These are phyloP conservation scores for Cherax quadricarinatus DNA, from an alignment of 1,140 invertebrate genomes.

Conservation along the genomic window DNA sequence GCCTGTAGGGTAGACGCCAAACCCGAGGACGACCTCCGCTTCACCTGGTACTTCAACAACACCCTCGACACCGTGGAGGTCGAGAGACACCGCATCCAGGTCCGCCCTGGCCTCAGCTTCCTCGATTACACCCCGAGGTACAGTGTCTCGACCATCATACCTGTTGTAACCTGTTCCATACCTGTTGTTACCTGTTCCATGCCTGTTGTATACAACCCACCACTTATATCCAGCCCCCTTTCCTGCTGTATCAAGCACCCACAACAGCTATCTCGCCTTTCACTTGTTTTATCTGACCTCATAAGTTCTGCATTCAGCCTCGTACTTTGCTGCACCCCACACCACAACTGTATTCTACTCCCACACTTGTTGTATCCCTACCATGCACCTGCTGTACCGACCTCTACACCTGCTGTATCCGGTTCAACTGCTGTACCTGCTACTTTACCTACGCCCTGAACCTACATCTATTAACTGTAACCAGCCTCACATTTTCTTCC, in stretches of 20 bases:
- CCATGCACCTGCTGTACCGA: neutral
- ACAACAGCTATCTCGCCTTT: neutral
- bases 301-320: neutral
- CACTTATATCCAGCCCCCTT: neutral
- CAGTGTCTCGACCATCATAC: neutral
- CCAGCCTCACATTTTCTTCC: too few relatives aligned
- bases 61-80: slow-evolving; percentile 51
- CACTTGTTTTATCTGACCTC: neutral
- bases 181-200: neutral
- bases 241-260: neutral
- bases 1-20: slow-evolving; percentile 43
- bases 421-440: too few relatives aligned
- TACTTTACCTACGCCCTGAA: too few relatives aligned
- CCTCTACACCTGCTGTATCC: too few relatives aligned
- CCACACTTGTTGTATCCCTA: neutral
- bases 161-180: neutral
- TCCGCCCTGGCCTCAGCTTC: slow-evolving; percentile 37
- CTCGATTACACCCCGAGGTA: slow-evolving; percentile 55
- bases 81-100: slow-evolving; percentile 42
- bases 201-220: neutral
- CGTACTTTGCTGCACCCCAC: neutral
- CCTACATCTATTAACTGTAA: too few relatives aligned
- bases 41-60: slow-evolving; percentile 51
- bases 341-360: neutral
- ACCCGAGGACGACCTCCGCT: slow-evolving; percentile 37